Evolutionary conservation across 1,140 invertebrate genomes (phyloP), one percentile per base, ranked within the genome.

Genomic region (Lepidotrigona ventralis): DNA sequence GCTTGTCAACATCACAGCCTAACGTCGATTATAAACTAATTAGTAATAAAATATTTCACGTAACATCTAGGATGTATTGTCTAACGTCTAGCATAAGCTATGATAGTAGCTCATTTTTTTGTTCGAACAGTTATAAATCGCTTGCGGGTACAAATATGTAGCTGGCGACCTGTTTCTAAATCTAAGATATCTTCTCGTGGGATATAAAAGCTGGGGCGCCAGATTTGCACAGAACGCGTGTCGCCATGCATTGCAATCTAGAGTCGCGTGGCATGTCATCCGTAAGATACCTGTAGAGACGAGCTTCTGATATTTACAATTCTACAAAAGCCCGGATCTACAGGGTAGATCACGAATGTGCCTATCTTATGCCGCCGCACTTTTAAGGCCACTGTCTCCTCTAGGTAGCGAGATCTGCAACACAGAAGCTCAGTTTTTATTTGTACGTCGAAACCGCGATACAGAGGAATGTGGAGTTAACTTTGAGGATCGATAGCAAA

Each of bases 221-320:
- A 58, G 72, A 70, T 78, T 64, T 46, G 54, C 26, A 19, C 11
- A 46, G 23, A 60, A 51, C 12, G 54, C 53, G 54, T 39, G 21
- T 15, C 53, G 26, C 75, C 39, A 84, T 58, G 53, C 26, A 85
- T 84, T 87, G 83, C 84, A 89, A 90, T 89, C 81, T 90, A 92
- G 83, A 92, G 95, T 94, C 94, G 95, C 95, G 94, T 94, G 95
- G 95, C 95, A 95, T 97, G 96, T 96, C 96, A 97, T 97, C 97
- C 97, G 97, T 98, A 98, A 98, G 98, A 98, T 98, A 98, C 98
- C 98, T 98, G 98, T 98, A 98, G 97, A 98, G 97, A 98, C 98
- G 98, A 98, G 98, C 98, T 98, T 98, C 98, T 98, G 98, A 98
- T 96, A 95, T 95, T 94, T 94, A 95, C 93, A 94, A 94, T 94